Evolutionary conservation across 2,888 invertebrate genomes (phyloP).

Genomic region (Drosophila trichaetosa): DNA sequence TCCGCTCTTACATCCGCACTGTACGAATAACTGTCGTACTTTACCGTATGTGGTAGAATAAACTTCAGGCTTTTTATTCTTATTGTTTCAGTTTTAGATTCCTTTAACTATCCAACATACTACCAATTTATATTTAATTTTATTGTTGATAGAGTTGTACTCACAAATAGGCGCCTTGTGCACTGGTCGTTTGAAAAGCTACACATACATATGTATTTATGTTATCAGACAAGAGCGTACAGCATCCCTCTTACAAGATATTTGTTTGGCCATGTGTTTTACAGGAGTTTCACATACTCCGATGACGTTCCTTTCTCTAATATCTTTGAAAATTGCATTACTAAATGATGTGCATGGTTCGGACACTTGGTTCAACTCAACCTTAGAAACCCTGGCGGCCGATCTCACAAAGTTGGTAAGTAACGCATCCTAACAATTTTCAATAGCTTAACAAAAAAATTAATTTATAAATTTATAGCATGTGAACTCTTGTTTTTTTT

Average conservation of each 20-base stretch:
- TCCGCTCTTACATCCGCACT: slow-evolving; percentile 53
- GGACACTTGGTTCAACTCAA: neutral
- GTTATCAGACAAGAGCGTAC: neutral
- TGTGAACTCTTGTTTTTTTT: neutral
- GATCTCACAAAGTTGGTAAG: neutral
- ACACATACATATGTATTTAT: neutral
- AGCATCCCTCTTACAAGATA: neutral
- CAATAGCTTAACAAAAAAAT: neutral
- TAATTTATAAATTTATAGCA: neutral
- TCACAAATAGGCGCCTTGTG: neutral
- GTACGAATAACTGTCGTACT: slow-evolving; percentile 34
- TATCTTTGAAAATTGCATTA: neutral
- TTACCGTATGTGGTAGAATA: slow-evolving; percentile 62
- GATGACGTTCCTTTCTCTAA: neutral
- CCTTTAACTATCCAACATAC: neutral
- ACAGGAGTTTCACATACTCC: neutral
- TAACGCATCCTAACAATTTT: neutral
- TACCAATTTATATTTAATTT: neutral
- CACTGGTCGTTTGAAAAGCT: neutral
- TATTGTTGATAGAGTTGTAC: neutral
- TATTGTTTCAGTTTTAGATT: slow-evolving; percentile 17
- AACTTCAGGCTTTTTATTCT: slow-evolving; percentile 42
- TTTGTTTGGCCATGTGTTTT: neutral
- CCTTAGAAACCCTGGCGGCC: neutral
- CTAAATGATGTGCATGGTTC: neutral